Evolutionary conservation across 2,888 invertebrate species (phyloP).

Genomic region (Eupithecia dodoneata): DNA sequence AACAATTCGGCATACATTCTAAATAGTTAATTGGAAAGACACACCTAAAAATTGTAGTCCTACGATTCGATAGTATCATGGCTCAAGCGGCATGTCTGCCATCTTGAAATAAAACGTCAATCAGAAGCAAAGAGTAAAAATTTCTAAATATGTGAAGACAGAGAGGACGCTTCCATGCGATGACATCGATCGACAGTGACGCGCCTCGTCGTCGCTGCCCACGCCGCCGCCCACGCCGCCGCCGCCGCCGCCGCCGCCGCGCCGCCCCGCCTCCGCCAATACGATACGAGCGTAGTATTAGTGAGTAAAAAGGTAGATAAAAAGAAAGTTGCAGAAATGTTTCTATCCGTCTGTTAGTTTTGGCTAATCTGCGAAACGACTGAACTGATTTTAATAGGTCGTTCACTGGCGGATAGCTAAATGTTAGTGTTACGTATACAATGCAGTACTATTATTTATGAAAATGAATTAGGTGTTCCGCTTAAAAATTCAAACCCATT

Average conservation of each 20-base stretch:
- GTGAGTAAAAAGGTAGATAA: too few species aligned
- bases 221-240: too few species aligned
- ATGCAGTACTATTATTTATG: too few species aligned
- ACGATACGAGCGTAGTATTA: too few species aligned
- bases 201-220: too few species aligned
- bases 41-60: constrained; percentile 90
- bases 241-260: too few species aligned
- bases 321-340: too few species aligned
- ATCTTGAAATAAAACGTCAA: constrained; percentile 90
- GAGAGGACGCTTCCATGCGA: background rate
- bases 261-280: too few species aligned
- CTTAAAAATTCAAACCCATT: too few species aligned
- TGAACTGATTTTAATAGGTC: background rate
- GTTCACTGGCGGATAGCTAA: background rate
- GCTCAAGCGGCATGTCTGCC: constrained; percentile 88
- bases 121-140: constrained; percentile 70
- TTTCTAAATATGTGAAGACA: constrained; percentile 21
- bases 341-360: background rate
- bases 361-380: background rate
- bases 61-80: constrained; percentile 88
- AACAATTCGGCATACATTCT: constrained; percentile 86
- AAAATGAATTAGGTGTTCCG: too few species aligned
- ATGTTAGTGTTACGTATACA: too few species aligned
- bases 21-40: constrained; percentile 86
- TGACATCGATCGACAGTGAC: background rate